Evolutionary conservation across 2,888 invertebrate genomes (phyloP).

Genomic region (Dynastes tityus): DNA sequence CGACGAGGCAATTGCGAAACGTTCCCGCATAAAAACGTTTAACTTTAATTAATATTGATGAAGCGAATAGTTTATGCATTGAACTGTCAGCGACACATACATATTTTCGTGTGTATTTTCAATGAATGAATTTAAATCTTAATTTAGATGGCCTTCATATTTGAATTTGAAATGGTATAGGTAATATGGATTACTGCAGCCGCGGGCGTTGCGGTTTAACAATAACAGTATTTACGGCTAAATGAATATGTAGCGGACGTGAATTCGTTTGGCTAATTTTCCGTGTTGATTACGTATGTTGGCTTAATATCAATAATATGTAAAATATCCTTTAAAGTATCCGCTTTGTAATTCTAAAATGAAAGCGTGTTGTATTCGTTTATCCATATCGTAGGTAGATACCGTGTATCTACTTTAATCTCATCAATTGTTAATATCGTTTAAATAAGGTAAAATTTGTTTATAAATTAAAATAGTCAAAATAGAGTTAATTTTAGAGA

Average conservation of each 20-base stretch:
- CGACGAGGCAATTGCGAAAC: conserved; percentile 10
- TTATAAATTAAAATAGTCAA: too few relatives aligned
- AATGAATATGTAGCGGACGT: conserved; percentile 28
- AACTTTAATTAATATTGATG: conserved; percentile 21
- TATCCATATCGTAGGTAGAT: too few relatives aligned
- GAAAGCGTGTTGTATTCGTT: background rate
- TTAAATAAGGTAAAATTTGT: too few relatives aligned
- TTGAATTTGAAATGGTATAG: conserved; percentile 35
- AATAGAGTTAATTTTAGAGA: too few relatives aligned
- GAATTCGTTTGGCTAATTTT: conserved; percentile 8
- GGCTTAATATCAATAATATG: background rate
- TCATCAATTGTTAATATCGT: too few relatives aligned
- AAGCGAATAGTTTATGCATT: background rate
- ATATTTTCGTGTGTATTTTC: conserved; percentile 13
- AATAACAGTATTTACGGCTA: conserved; percentile 6
- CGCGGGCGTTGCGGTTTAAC: conserved; percentile 20
- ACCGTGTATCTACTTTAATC: too few relatives aligned
- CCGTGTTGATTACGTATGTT: conserved; percentile 6
- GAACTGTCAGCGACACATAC: conserved; percentile 3
- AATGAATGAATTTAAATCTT: conserved; percentile 32
- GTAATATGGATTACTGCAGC: background rate
- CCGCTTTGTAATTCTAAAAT: conserved; percentile 16
- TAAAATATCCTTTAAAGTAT: conserved; percentile 14
- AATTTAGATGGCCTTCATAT: conserved; percentile 29
- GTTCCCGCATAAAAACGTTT: background rate